Conservation (phyloP, 1,140 invertebrate species). For the Callitettix versicolor region DNA sequence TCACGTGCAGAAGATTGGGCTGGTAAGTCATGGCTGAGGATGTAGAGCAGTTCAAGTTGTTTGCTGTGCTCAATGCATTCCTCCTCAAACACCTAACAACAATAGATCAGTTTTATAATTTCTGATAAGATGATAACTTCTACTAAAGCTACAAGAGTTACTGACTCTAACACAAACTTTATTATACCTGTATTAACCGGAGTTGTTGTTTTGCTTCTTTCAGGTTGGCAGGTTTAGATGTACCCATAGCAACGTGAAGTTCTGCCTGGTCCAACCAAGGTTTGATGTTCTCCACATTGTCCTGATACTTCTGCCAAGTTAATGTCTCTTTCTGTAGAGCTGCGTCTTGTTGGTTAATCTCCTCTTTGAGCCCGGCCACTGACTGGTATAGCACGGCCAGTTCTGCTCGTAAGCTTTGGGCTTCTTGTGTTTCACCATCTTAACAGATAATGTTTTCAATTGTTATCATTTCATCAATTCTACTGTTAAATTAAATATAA, state of each 20-base stretch:
- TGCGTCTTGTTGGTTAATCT: slow-evolving; percentile 57
- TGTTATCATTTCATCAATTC: no score
- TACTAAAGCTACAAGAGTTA: no score
- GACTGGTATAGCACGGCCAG: slow-evolving; percentile 23
- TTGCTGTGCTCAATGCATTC: slow-evolving; percentile 38
- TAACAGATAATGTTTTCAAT: background rate
- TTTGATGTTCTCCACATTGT: slow-evolving; percentile 62
- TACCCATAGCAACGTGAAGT: slow-evolving; percentile 54
- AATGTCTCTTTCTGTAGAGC: slow-evolving; percentile 56
- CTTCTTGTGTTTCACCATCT: slow-evolving; percentile 42
- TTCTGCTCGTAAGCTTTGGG: slow-evolving; percentile 44
- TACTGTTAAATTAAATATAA: background rate
- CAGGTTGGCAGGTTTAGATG: slow-evolving; percentile 57
- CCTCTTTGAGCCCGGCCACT: slow-evolving; percentile 54
- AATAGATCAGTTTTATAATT: background rate
- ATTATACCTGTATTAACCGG: slow-evolving; percentile 35
- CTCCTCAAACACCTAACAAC: slow-evolving; percentile 33
- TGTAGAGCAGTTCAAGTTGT: slow-evolving; percentile 53
- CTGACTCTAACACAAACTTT: background rate
- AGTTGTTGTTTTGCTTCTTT: slow-evolving; percentile 71
- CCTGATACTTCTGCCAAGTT: slow-evolving; percentile 78
- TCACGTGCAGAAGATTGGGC: slow-evolving; percentile 63
- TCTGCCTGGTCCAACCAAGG: slow-evolving; percentile 84
- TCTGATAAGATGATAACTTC: no score
- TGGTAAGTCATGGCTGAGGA: slow-evolving; percentile 59